Evolutionary conservation across 2,888 invertebrate species (phyloP), one percentile per base, ranked within the genome.

Genomic region (Theretra japonica): DNA sequence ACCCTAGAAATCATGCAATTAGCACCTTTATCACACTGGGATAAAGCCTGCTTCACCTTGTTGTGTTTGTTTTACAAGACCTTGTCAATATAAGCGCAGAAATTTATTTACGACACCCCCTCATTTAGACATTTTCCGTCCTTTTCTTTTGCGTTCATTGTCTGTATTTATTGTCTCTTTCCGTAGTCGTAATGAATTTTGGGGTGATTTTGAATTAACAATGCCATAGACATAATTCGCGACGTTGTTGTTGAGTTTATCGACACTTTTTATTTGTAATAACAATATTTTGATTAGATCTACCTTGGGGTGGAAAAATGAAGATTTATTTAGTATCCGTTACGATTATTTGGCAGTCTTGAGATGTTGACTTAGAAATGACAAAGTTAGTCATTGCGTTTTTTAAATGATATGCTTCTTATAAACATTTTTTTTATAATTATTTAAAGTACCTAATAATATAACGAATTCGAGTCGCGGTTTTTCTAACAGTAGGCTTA

Each of bases 31-130:
- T 73, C 2, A 0, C 6, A 17, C 70, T 7, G 7, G 0, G 23
- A 74, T 73, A 82, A 74, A 75, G 80, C 75, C 72, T 72, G 53
- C 76, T 73, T 76, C 56, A 62, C 72, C 73, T 53, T 48, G 58
- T 23, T 6, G 19, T 62, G 72, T 78, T 77, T 68, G 76, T 78
- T 79, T 83, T 85, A 86, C 86, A 86, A 82, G 86, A 88, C 88
- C 85, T 89, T 88, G 87, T 87, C 87, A 87, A 84, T 86, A 83
- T 86, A 85, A 87, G 85, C 82, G 82, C 83, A 85, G 87, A 89
- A 90, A 89, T 88, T 82, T 90, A 91, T 90, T 91, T 90, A 90
- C 88, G 88, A 90, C 90, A 90, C 90, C 89, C 91, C 87, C 90
- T 89, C 86, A 89, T 90, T 91, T 90, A 88, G 86, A 83, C 81